A percentile compares a stretch with the other conserved stretches of the same genome.
phyloP scores from a whole-genome alignment of 2,888 invertebrate genomes.

The Stenichneumon culpator region DNA sequence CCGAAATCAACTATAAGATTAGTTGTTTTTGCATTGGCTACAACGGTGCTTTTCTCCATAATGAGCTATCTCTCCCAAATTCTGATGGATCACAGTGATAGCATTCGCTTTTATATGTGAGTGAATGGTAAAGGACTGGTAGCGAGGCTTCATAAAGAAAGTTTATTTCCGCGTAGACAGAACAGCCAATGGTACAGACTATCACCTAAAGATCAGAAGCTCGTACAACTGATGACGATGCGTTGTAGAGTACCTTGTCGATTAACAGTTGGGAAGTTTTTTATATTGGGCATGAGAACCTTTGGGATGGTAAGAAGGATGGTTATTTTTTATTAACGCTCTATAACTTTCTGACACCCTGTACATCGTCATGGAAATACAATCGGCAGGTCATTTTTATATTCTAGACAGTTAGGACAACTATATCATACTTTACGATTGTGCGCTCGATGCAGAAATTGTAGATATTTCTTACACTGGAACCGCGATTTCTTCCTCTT shows the following conservation, averaged over 20 bases:
- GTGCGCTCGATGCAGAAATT: neutral
- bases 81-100: neutral
- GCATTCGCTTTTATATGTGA: slow-evolving; percentile 4
- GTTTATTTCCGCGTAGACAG: neutral
- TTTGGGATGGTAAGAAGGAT: slow-evolving; percentile 38
- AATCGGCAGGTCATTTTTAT: neutral
- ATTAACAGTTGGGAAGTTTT: slow-evolving; percentile 37
- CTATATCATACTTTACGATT: neutral
- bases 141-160: neutral
- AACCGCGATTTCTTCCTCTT: too few relatives aligned
- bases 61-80: neutral
- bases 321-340: neutral
- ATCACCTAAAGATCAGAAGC: too few relatives aligned
- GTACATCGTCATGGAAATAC: too few relatives aligned
- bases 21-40: neutral
- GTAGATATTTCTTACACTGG: too few relatives aligned
- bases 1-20: neutral
- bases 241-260: neutral
- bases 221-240: too few relatives aligned
- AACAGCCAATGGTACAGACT: slow-evolving; percentile 29
- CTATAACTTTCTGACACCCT: too few relatives aligned
- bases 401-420: neutral
- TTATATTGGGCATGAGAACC: slow-evolving; percentile 25
- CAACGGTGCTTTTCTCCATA: neutral
- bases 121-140: neutral